Evolutionary conservation across 2,888 invertebrate species (phyloP), one percentile per base, ranked within the genome.

Genomic region (Nemapogon koenigi): DNA sequence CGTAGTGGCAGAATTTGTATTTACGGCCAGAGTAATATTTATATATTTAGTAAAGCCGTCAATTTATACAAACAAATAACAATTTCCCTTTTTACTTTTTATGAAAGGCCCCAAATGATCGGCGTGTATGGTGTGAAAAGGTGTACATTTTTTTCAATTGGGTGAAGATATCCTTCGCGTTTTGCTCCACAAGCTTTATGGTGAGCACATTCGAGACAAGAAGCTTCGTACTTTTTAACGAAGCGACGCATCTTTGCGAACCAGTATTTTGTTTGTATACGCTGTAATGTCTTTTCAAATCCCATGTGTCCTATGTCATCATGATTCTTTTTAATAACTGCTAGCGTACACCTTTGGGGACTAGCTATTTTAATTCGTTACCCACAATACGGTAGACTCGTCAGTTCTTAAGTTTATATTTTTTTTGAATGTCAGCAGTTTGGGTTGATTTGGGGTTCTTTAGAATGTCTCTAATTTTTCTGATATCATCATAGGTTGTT

Each of bases 41-140:
- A 43, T 39, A 31, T 37, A 43, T 27, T 45, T 44, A 7, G 38
- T 42, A 27, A 43, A 46, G 3, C 35, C 35, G 19, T 47, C 47
- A 11, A 46, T 41, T 4, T 46, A 35, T 1, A 29, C 47, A 7
- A 46, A 40, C 15, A 47, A 39, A 11, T 47, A 45, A 2, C 40
- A 39, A 17, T 47, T 44, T 1, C 47, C 44, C 1, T 10, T 17
- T 22, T 47, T 45, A 16, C 45, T 44, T 7, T 18, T 10, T 3
- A 42, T 4, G 11, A 45, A 46, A 14, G 43, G 46, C 3, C 46
- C 46, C 7, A 46, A n/a, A n/a, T n/a, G n/a, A n/a, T n/a, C n/a
- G n/a, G n/a, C n/a, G n/a, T n/a, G n/a, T n/a, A n/a, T n/a, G n/a
- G 33, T 46, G 14, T 31, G 35, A 32, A 38, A 32, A 4, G 38